A percentile compares a stretch with the other conserved stretches of the same genome.
These are phyloP conservation scores for Elaphurus davidianus DNA, from an alignment of 2,113 vertebrate species.

Conservation along the genomic window DNA sequence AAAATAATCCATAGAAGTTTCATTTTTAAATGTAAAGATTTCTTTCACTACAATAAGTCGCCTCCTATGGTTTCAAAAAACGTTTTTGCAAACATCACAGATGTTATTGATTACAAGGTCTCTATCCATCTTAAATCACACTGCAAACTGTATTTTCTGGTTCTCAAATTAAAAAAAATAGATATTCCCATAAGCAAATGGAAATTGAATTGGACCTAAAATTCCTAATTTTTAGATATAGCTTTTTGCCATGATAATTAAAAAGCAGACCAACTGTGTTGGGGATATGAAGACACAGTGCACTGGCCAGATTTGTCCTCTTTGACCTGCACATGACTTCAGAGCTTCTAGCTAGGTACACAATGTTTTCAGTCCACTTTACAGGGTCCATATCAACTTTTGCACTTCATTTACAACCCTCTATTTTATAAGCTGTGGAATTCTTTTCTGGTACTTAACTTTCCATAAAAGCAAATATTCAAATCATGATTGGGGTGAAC, in stretches of 20 bases:
- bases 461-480: slow-evolving; percentile 59
- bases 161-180: neutral
- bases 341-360: neutral
- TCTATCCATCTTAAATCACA: neutral
- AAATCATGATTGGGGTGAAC: neutral
- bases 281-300: neutral
- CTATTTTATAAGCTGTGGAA: slow-evolving; percentile 48
- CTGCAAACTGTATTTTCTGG: neutral
- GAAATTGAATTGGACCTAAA: neutral
- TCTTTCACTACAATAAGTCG: neutral
- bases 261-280: fast-evolving
- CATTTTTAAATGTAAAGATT: neutral
- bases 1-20: neutral
- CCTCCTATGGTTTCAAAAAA: neutral
- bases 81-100: neutral
- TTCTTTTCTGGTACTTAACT: slow-evolving; percentile 37
- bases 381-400: slow-evolving; percentile 38
- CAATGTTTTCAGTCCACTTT: slow-evolving; percentile 36
- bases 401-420: slow-evolving; percentile 49
- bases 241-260: neutral
- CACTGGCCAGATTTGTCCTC: neutral
- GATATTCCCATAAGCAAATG: neutral
- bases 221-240: neutral
- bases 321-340: neutral
- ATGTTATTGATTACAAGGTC: neutral